A percentile compares a stretch with the other conserved stretches of the same genome.
These are phyloP conservation scores for Wiebesia pumilae DNA, from an alignment of 1,140 invertebrate species.

Conservation along the genomic window DNA sequence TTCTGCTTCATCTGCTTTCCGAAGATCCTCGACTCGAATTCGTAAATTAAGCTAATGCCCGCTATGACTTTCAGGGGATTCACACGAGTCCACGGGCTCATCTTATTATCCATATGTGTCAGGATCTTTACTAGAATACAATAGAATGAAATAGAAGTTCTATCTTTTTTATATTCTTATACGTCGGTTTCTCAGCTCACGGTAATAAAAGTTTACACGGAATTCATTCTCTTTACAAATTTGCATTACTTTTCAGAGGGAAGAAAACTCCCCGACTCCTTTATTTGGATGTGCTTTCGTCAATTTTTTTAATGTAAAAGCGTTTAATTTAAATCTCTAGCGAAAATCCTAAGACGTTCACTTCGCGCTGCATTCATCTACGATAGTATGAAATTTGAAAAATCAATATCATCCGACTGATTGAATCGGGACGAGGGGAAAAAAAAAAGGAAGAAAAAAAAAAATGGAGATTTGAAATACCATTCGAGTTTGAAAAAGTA, in stretches of 20 bases:
- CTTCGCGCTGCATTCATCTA: neutral
- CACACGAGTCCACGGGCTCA: neutral
- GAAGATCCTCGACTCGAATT: neutral
- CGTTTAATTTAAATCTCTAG: neutral
- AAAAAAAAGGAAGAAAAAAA: too few relatives aligned
- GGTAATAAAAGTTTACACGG: neutral
- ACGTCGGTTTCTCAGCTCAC: neutral
- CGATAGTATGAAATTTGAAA: neutral
- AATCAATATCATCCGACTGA: neutral
- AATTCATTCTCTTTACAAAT: neutral
- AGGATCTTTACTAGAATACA: neutral
- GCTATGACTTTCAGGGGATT: neutral
- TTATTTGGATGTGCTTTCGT: neutral
- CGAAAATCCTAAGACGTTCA: neutral
- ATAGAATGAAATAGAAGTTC: neutral
- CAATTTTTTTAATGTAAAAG: neutral
- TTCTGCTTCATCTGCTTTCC: neutral
- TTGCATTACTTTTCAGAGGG: too few relatives aligned
- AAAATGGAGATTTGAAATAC: neutral
- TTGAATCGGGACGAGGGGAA: neutral
- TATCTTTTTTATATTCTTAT: neutral
- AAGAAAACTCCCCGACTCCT: neutral
- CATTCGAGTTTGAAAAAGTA: too few relatives aligned
- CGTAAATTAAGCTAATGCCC: constrained; percentile 37
- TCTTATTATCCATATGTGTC: neutral